Evolutionary conservation across 1,140 invertebrate species (phyloP).

Genomic region (Nephila pilipes): DNA sequence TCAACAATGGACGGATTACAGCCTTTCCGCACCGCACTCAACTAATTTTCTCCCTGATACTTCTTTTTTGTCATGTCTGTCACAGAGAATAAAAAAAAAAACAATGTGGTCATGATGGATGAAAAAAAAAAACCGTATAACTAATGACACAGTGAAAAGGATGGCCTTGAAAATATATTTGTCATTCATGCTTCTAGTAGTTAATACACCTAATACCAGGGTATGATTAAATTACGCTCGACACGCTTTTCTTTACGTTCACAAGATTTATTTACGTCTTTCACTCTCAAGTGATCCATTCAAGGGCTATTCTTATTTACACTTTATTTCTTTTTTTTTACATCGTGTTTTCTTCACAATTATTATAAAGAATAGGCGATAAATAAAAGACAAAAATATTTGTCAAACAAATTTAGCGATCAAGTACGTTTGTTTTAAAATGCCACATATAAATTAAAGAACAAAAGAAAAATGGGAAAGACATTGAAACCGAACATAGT

Average conservation of each 20-base stretch:
- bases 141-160: not conserved
- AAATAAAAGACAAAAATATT: too few relatives aligned
- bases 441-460: too few relatives aligned
- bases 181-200: not conserved
- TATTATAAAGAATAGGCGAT: too few relatives aligned
- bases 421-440: too few relatives aligned
- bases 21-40: not conserved
- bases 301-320: too few relatives aligned
- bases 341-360: too few relatives aligned
- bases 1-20: not conserved
- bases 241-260: not conserved
- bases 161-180: conserved; percentile 16
- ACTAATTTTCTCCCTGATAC: not conserved
- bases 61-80: not conserved
- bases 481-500: too few relatives aligned
- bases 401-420: too few relatives aligned
- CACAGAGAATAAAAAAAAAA: not conserved
- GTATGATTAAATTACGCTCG: not conserved
- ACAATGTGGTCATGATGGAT: not conserved
- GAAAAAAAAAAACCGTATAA: not conserved
- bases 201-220: not conserved
- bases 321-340: too few relatives aligned
- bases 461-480: too few relatives aligned
- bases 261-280: not conserved
- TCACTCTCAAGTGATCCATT: too few relatives aligned